A percentile compares a stretch with the other conserved stretches of the same genome.
These are phyloP conservation scores for Cryptotermes secundus DNA, from an alignment of 1,140 invertebrate species.

Conservation along the genomic window DNA sequence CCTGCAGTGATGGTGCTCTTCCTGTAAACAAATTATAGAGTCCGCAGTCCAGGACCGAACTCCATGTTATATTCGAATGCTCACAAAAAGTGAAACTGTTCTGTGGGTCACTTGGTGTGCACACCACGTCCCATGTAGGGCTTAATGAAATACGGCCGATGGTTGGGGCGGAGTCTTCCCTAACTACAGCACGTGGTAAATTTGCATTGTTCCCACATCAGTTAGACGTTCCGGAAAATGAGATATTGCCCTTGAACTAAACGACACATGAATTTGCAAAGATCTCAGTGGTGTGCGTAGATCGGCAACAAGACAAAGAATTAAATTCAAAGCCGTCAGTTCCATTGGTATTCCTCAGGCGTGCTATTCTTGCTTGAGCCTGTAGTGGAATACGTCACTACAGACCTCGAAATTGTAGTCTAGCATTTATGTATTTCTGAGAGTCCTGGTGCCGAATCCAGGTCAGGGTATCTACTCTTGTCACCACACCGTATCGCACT, in stretches of 20 bases:
- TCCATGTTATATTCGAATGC: no score
- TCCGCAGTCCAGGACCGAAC: no score
- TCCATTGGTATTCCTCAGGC: not conserved
- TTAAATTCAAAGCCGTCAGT: not conserved
- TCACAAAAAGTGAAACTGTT: constrained; percentile 3
- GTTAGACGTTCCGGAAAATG: constrained; percentile 18
- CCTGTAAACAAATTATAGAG: no score
- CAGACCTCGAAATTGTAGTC: no score
- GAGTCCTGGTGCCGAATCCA: no score
- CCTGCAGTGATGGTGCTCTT: no score
- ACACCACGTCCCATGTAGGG: not conserved
- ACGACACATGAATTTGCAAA: not conserved
- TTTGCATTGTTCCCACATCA: constrained; percentile 16
- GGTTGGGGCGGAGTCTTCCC: not conserved
- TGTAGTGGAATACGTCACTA: not conserved
- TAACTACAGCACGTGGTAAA: not conserved
- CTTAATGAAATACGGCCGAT: constrained; percentile 13
- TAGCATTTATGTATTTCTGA: no score
- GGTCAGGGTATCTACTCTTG: no score
- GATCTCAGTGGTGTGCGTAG: not conserved
- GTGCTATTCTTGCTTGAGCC: not conserved
- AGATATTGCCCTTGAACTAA: constrained; percentile 19
- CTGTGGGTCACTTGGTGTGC: not conserved
- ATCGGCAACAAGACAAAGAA: not conserved
- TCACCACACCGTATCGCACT: no score